Evolutionary conservation across 2,797 vertebrate genomes (phyloP), one percentile per base, ranked within the genome.

Genomic region (Clarias platycephalus): DNA sequence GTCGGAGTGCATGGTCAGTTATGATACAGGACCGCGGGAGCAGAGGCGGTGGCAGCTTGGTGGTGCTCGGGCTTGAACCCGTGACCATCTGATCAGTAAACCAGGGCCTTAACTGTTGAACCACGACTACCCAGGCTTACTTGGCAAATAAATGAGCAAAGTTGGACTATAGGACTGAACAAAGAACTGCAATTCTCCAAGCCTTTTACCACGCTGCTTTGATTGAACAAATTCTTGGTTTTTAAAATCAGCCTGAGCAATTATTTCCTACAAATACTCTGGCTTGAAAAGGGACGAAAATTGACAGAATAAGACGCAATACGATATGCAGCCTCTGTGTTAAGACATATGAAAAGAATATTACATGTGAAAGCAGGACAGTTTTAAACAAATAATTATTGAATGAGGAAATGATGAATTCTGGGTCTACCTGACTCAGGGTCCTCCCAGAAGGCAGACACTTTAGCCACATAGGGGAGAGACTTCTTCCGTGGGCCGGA

Each of bases 371-470:
- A 78, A 79, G 1, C 22, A 40, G 31, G 12, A 26, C 5, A 5
- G 20, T 40, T 31, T 62, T 34, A 24, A 22, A 22, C 62, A 49
- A 31, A 26, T 28, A 34, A 12, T 58, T 76, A 8, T 22, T 76
- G 28, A 26, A 26, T 26, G 15, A 44, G 2, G 13, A 8, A 26
- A n/a, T 26, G 16, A 63, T n/a, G 58, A 67, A 49, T 70, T 53
- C 31, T 71, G 40, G 31, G 13, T 24, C 57, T 95, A 99, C 98
- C 97, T 94, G 98, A 96, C 90, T 98, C 97, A 5, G 98, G 97
- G 86, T 99, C 97, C 89, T 98, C 97, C 98, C 98, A 99, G 88
- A 99, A 95, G 0, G 98, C 96, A 0, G 98, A 99, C 89, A 99
- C 97, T 94, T 99, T 99, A 83, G 98, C 98, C 87, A 99, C 97